These are phyloP conservation scores for Xyrauchen texanus DNA, from an alignment of 2,113 vertebrate species.

Conservation along the genomic window DNA sequence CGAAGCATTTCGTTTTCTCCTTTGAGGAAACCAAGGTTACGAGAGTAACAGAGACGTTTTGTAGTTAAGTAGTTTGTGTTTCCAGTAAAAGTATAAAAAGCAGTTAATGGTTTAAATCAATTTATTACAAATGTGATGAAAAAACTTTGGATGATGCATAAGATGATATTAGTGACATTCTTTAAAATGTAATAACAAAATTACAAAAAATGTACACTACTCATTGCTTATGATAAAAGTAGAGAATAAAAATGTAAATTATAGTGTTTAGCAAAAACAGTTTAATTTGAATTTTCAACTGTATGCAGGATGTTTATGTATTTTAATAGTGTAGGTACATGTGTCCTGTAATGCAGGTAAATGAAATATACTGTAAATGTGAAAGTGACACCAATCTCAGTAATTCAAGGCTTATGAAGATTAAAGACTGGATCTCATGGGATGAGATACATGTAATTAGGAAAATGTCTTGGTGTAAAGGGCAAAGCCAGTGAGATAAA, in stretches of 20 bases:
- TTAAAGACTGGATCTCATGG: no score
- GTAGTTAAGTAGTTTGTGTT: no score
- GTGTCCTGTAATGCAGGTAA: no score
- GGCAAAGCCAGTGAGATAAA: no score
- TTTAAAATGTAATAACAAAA: neutral
- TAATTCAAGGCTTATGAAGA: no score
- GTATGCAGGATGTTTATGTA: neutral
- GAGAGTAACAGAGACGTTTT: no score
- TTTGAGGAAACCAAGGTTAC: no score
- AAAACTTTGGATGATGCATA: neutral
- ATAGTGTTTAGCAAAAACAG: neutral
- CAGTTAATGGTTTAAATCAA: neutral
- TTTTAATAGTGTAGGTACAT: neutral
- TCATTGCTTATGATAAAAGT: neutral
- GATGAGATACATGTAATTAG: no score
- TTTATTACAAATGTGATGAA: conserved; percentile 17
- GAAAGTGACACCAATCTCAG: no score
- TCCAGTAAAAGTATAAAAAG: neutral
- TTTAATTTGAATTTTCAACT: neutral
- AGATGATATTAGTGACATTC: neutral
- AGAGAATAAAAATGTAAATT: neutral
- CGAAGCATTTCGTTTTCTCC: no score
- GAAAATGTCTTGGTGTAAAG: no score
- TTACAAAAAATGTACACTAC: neutral
- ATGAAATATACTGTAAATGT: no score